Conservation (phyloP, 2,113 vertebrate genomes). For the Neogale vison region DNA sequence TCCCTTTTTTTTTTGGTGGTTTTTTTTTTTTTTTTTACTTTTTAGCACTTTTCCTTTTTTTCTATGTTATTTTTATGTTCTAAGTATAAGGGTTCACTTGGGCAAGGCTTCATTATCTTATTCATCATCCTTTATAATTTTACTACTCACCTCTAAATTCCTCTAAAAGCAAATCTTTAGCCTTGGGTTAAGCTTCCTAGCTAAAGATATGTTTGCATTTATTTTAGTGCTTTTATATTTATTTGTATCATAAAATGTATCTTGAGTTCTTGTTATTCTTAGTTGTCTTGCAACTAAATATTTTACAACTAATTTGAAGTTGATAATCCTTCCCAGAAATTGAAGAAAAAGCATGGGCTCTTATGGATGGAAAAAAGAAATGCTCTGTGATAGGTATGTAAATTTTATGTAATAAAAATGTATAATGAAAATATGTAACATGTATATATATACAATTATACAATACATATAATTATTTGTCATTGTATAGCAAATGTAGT, state of each 20-base stretch:
- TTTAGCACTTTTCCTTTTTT: background rate
- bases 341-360: background rate
- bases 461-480: background rate
- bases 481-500: background rate
- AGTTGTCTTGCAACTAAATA: background rate
- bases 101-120: background rate
- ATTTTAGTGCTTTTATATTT: background rate
- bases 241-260: background rate
- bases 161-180: background rate
- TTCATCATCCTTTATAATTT: background rate
- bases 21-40: background rate
- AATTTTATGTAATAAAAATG: background rate
- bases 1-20: background rate
- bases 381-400: background rate
- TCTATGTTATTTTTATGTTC: background rate
- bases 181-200: background rate
- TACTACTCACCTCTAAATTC: background rate
- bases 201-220: background rate
- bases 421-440: background rate
- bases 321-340: background rate
- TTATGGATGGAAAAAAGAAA: background rate
- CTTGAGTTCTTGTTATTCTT: slow-evolving; percentile 3
- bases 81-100: background rate
- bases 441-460: background rate
- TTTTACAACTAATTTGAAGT: background rate